phyloP scores from a whole-genome alignment of 2,797 vertebrate genomes.

The Chelon labrosus region DNA sequence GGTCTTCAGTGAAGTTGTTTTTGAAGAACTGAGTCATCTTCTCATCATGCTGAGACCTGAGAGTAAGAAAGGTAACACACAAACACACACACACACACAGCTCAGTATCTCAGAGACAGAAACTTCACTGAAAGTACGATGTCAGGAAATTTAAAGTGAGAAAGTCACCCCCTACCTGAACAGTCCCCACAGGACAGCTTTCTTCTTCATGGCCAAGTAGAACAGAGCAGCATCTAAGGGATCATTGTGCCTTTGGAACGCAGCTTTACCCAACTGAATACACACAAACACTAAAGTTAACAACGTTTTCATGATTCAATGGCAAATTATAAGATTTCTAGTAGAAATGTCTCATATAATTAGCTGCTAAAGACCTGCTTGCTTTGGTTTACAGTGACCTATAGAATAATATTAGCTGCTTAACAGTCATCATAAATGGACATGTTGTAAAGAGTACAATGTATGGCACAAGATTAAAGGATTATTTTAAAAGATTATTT shows the following conservation, averaged over 20 bases:
- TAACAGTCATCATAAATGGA: neutral
- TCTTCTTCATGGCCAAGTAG: conserved; percentile 98
- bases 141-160: neutral
- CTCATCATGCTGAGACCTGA: conserved; percentile 95
- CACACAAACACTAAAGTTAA: conserved; percentile 12
- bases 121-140: neutral
- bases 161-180: conserved; percentile 88
- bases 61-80: conserved; percentile 14
- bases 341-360: neutral
- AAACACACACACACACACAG: neutral
- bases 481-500: too few relatives aligned
- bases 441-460: neutral
- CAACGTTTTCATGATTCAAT: neutral
- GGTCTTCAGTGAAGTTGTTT: conserved; percentile 97
- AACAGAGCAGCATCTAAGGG: conserved; percentile 97
- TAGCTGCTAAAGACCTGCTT: neutral
- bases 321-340: neutral
- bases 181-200: conserved; percentile 97
- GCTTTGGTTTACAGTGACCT: neutral
- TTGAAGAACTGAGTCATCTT: conserved; percentile 99
- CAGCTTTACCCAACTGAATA: conserved; percentile 93
- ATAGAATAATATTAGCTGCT: neutral
- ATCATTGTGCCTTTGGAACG: conserved; percentile 96
- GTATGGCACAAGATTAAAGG: too few relatives aligned
- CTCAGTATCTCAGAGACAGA: neutral